Evolutionary conservation across 2,888 invertebrate genomes (phyloP).

Genomic region (Eupithecia tripunctaria): DNA sequence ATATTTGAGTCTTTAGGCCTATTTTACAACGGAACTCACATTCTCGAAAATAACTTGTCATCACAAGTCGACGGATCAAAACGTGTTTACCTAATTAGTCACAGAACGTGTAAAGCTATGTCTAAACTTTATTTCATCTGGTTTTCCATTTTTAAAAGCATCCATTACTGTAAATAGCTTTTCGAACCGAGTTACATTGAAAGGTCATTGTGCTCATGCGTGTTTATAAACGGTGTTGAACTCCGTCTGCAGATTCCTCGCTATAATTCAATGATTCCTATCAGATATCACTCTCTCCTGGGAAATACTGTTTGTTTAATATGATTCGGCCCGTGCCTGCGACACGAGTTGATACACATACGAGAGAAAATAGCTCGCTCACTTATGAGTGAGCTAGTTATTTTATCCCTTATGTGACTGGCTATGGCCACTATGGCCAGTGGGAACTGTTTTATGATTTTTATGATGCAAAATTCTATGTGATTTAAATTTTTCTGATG

Average conservation of each 20-base stretch:
- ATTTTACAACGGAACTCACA: too few relatives aligned
- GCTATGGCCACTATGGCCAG: too few relatives aligned
- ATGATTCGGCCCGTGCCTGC: conserved; percentile 54
- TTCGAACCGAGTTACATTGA: not conserved
- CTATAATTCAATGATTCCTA: conserved; percentile 65
- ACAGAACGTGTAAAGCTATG: not conserved
- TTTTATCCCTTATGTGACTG: too few relatives aligned
- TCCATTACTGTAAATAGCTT: not conserved
- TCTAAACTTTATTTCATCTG: not conserved
- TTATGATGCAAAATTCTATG: too few relatives aligned
- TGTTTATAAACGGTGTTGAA: conserved; percentile 17
- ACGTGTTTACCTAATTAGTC: not conserved
- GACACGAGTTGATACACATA: conserved; percentile 35
- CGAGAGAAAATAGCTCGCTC: conserved; percentile 1
- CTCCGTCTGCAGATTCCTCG: conserved; percentile 37
- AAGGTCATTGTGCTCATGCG: not conserved
- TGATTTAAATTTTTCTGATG: too few relatives aligned
- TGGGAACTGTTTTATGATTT: not conserved
- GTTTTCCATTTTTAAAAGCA: not conserved
- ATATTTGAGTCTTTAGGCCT: too few relatives aligned
- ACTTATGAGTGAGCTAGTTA: too few relatives aligned
- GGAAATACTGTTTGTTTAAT: conserved; percentile 64
- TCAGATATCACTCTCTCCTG: conserved; percentile 58
- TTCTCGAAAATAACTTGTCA: not conserved
- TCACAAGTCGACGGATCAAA: not conserved